A percentile compares a stretch with the other conserved stretches of the same genome.
phyloP scores from a whole-genome alignment of 2,888 invertebrate genomes.

The Pantelozetes paolii region DNA sequence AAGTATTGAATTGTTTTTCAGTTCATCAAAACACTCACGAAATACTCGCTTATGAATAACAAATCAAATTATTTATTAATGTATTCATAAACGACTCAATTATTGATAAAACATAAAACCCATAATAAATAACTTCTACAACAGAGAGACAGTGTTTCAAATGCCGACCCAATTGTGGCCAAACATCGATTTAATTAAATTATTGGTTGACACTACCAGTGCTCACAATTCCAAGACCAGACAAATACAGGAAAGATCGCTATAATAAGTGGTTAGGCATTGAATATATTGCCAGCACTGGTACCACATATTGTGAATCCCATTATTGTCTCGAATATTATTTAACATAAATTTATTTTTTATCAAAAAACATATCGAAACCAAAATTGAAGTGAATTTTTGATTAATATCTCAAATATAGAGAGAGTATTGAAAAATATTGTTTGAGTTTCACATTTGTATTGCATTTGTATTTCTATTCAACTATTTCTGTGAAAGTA shows the following conservation, averaged over 20 bases:
- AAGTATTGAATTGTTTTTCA: conserved; percentile 12
- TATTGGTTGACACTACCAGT: not conserved
- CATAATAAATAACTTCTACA: too few relatives aligned
- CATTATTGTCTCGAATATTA: conserved; percentile 6
- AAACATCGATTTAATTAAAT: conserved; percentile 13
- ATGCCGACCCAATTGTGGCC: not conserved
- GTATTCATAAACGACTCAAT: conserved; percentile 19
- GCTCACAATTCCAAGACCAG: not conserved
- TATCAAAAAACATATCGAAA: not conserved
- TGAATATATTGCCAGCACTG: too few relatives aligned
- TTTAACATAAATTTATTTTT: conserved; percentile 19
- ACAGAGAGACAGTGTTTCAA: too few relatives aligned
- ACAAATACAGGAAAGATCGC: not conserved
- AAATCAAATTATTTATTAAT: conserved; percentile 14
- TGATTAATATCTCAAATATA: conserved; percentile 7
- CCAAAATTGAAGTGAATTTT: not conserved
- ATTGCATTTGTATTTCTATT: not conserved
- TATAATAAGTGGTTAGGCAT: too few relatives aligned
- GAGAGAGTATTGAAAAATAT: not conserved
- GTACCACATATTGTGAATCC: conserved; percentile 11
- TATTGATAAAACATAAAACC: too few relatives aligned
- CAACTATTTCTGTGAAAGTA: too few relatives aligned
- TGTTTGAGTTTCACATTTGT: not conserved
- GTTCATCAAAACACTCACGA: conserved; percentile 9
- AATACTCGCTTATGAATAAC: not conserved